Conservation (phyloP, 2,888 invertebrate species). For the Sarcophaga carnaria region DNA sequence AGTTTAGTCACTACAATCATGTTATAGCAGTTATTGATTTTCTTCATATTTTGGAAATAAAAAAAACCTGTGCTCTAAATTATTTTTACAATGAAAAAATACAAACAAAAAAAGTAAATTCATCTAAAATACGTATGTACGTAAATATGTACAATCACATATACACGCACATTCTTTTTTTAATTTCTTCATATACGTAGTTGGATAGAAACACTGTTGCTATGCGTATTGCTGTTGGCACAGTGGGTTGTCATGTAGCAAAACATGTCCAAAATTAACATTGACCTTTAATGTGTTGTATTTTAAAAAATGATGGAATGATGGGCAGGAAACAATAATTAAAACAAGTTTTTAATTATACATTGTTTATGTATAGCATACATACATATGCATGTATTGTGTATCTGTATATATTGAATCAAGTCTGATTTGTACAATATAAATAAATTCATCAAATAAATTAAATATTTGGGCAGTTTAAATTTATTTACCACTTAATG, state of each 20-base stretch:
- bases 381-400: no score
- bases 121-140: conserved; percentile 27
- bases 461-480: no score
- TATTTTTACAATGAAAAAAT: conserved; percentile 24
- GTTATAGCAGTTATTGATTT: background rate
- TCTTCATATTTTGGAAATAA: conserved; percentile 27
- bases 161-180: background rate
- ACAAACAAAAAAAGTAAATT: conserved; percentile 40
- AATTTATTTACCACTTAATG: no score
- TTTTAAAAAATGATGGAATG: no score
- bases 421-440: no score
- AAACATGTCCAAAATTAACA: conserved; percentile 9
- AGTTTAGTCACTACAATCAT: no score
- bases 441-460: no score
- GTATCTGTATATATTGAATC: no score
- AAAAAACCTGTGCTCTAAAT: conserved; percentile 7
- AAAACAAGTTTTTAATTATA: no score
- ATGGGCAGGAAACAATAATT: no score
- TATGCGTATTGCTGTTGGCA: conserved; percentile 45
- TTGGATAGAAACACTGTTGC: conserved; percentile 54
- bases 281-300: conserved; percentile 8
- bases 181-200: conserved; percentile 14
- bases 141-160: background rate
- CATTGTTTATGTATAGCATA: no score
- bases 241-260: conserved; percentile 46